Percentiles rank a stretch among this genome's conserved stretches.
These are phyloP conservation scores for Acromyrmex charruanus DNA, from an alignment of 1,140 invertebrate genomes.

Conservation along the genomic window DNA sequence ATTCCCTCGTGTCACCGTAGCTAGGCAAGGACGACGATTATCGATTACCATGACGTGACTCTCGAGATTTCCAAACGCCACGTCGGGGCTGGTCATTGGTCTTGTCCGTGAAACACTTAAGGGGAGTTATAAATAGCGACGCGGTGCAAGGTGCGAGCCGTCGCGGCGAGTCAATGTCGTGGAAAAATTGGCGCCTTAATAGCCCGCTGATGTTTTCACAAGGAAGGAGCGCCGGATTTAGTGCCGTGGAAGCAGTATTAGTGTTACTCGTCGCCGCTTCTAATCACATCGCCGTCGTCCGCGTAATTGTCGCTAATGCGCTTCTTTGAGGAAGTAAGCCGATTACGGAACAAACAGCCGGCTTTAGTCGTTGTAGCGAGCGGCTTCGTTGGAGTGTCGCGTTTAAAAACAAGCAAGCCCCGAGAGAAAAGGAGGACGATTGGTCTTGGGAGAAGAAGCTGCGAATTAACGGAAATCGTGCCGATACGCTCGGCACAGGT, in stretches of 20 bases:
- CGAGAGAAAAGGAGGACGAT: constrained; percentile 42
- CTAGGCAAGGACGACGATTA: constrained; percentile 64
- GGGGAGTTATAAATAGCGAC: constrained; percentile 54
- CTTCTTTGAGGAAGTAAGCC: constrained; percentile 71
- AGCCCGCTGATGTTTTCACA: constrained; percentile 56
- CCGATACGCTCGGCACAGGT: constrained; percentile 60
- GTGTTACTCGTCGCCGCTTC: constrained; percentile 63
- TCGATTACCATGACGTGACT: constrained; percentile 69
- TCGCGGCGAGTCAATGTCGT: constrained; percentile 57
- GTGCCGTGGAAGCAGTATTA: constrained; percentile 67
- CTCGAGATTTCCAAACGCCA: constrained; percentile 59
- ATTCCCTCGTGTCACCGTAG: constrained; percentile 57
- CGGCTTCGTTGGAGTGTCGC: constrained; percentile 30
- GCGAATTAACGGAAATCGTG: constrained; percentile 70
- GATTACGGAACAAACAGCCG: constrained; percentile 67
- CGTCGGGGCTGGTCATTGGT: constrained; percentile 60
- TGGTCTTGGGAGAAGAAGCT: constrained; percentile 28
- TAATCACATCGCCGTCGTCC: constrained; percentile 72
- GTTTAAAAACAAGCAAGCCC: constrained; percentile 31
- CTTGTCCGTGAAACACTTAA: constrained; percentile 62
- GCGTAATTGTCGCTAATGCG: constrained; percentile 67
- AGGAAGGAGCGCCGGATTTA: constrained; percentile 43
- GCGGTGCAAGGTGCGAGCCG: constrained; percentile 51
- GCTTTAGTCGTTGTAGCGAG: constrained; percentile 58
- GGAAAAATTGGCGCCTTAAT: constrained; percentile 50